These are phyloP conservation scores for Ciconia stormi DNA, from an alignment of 2,113 vertebrate genomes.

Conservation along the genomic window DNA sequence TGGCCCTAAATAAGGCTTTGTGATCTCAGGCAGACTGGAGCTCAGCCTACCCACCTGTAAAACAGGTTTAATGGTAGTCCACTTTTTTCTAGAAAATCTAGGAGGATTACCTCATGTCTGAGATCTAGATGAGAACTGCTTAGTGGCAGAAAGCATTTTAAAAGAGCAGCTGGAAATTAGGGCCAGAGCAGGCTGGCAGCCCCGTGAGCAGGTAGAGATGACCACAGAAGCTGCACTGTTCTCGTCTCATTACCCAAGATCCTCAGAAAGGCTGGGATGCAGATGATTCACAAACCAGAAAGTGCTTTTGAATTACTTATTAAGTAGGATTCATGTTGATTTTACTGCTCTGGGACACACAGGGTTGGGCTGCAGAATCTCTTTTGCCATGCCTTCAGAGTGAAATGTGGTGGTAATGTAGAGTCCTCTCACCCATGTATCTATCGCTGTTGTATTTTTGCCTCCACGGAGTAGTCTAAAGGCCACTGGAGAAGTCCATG, in stretches of 20 bases:
- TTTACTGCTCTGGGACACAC: not conserved
- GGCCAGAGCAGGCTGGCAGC: not conserved
- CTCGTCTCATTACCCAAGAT: not conserved
- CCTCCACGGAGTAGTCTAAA: not conserved
- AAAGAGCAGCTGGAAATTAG: not conserved
- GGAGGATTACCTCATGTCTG: conserved; percentile 25
- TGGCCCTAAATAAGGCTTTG: not conserved
- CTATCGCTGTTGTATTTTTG: not conserved
- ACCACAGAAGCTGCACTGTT: not conserved
- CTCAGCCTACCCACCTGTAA: conserved; percentile 10
- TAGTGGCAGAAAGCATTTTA: not conserved
- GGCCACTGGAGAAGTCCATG: not conserved
- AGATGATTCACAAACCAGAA: conserved; percentile 18
- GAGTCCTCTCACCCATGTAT: not conserved
- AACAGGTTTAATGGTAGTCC: not conserved
- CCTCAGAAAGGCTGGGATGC: not conserved
- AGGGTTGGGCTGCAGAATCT: not conserved
- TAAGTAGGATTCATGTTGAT: not conserved
- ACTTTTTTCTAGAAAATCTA: not conserved
- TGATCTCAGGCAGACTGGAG: not conserved
- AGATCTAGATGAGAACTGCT: not conserved
- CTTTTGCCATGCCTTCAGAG: not conserved
- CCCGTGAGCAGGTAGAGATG: not conserved
- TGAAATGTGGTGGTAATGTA: not conserved
- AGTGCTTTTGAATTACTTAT: not conserved